A percentile compares a stretch with the other conserved stretches of the same genome.
These are phyloP conservation scores for Pithecia hirsuta DNA, from an alignment of 2,797 vertebrate genomes.

Conservation along the genomic window DNA sequence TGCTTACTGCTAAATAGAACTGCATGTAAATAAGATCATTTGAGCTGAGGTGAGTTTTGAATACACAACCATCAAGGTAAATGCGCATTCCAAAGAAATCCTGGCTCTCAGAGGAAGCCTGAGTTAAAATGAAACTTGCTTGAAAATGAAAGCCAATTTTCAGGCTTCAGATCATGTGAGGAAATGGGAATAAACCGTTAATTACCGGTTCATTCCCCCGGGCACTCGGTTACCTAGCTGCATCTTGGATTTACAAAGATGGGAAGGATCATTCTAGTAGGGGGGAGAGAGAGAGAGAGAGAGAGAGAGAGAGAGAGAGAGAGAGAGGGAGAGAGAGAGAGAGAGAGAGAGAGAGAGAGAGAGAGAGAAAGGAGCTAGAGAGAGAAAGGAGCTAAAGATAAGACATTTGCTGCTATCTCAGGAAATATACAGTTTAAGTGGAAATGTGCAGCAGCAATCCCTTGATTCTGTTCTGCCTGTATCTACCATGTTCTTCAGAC, in stretches of 20 bases:
- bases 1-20: conserved; percentile 10
- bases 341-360: too few relatives aligned
- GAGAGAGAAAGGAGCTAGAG: background rate
- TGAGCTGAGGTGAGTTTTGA: background rate
- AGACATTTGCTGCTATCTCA: background rate
- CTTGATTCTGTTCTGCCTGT: background rate
- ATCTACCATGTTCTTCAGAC: background rate
- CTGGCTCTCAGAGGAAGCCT: background rate
- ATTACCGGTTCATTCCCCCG: background rate
- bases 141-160: background rate
- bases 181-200: background rate
- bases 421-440: background rate
- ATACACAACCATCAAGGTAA: background rate
- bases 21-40: background rate
- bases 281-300: background rate
- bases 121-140: conserved; percentile 11
- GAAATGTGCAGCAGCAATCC: accelerated
- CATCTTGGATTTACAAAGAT: background rate
- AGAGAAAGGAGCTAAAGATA: background rate
- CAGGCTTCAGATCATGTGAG: background rate
- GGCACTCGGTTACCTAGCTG: background rate
- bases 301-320: too few relatives aligned
- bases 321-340: background rate
- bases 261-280: background rate
- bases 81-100: background rate